These are phyloP conservation scores for Brotula barbata DNA, from an alignment of 2,797 vertebrate genomes.

Conservation along the genomic window DNA sequence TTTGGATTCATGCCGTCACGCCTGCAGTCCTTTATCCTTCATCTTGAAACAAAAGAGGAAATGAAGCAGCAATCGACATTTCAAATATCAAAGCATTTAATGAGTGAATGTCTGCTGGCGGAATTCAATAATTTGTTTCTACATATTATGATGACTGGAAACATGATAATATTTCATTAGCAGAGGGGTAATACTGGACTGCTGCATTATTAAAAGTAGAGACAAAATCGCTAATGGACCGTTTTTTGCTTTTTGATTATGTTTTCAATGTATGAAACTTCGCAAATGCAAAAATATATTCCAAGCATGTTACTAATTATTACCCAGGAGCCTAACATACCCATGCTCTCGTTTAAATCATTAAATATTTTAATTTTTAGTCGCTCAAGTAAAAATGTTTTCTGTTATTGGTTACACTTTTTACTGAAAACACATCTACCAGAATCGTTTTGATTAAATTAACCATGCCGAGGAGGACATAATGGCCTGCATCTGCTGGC, in stretches of 20 bases:
- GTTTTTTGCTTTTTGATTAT: neutral
- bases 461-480: too few species aligned
- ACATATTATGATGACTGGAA: conserved; percentile 32
- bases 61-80: conserved; percentile 37
- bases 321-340: neutral
- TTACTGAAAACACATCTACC: too few species aligned
- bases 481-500: too few species aligned
- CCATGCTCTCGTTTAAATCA: neutral
- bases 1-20: conserved; percentile 12
- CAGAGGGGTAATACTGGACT: conserved; percentile 17
- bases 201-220: conserved; percentile 28
- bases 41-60: conserved; percentile 33
- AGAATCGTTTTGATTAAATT: too few species aligned
- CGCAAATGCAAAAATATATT: too few species aligned
- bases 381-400: neutral
- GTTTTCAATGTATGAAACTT: neutral
- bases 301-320: neutral
- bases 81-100: conserved; percentile 29
- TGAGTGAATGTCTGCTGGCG: conserved; percentile 28
- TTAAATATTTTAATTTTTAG: neutral
- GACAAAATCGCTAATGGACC: neutral
- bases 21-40: conserved; percentile 36
- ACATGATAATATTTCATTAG: conserved; percentile 50
- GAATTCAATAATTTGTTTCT: conserved; percentile 17
- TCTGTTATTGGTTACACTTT: too few species aligned